A percentile compares a stretch with the other conserved stretches of the same genome.
Conservation (phyloP, 2,888 invertebrate genomes). For the Clostera curtula region DNA sequence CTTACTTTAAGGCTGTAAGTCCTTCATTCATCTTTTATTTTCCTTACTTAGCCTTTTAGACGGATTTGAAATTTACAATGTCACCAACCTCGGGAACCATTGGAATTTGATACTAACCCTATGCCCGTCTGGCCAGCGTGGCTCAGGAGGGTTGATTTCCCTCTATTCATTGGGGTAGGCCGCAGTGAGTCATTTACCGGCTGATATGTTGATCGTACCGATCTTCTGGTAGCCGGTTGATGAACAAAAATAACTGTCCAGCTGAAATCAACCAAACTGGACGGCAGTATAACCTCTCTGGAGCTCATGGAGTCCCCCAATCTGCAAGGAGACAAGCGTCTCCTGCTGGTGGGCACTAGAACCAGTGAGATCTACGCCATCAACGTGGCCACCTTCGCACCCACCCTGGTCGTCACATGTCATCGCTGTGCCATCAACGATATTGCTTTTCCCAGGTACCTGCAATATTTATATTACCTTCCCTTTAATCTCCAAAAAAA, state of each 20-base stretch:
- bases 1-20: conserved; percentile 71
- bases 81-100: too few relatives aligned
- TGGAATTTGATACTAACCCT: too few relatives aligned
- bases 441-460: conserved; percentile 88
- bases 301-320: conserved; percentile 64
- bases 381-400: conserved; percentile 78
- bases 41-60: conserved; percentile 31
- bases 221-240: background rate
- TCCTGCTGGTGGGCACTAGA: conserved; percentile 84
- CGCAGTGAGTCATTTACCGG: too few relatives aligned
- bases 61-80: too few relatives aligned
- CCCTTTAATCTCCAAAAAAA: too few relatives aligned
- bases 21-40: conserved; percentile 38
- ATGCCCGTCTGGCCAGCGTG: too few relatives aligned
- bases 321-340: conserved; percentile 51
- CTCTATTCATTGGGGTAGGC: too few relatives aligned
- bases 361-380: conserved; percentile 88
- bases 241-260: conserved; percentile 46
- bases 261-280: conserved; percentile 74
- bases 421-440: conserved; percentile 87
- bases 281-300: conserved; percentile 84
- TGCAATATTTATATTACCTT: too few relatives aligned
- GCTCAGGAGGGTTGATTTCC: too few relatives aligned
- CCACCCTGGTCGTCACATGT: conserved; percentile 85
- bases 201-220: too few relatives aligned